Base-by-base conservation (phyloP, 2,888 invertebrate species). In the Drosophila nigritarsus region DNA sequence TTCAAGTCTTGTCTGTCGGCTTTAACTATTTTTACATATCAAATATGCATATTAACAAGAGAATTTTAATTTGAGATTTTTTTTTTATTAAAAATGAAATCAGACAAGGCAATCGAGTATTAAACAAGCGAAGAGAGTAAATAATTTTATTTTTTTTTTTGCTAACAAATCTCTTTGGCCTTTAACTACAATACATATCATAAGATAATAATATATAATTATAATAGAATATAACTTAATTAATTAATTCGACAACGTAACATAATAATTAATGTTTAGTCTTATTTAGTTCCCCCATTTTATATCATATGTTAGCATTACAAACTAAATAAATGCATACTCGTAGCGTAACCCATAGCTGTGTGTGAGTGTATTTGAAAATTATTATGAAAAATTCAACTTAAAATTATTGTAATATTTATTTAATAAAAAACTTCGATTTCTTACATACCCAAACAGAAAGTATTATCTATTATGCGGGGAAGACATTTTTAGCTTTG, bases 1-100 rank as follows among this genome's bases (percentile, higher is more conserved):
- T 74, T 89, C 74, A 87, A 89, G 84, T 85, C 86, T 87, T 88
- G 81, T 86, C 67, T 78, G 68, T 83, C 76, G 56, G 62, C 74
- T 69, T 63, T 70, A 66, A 56, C 59, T 80, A 76, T 73, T 72
- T 73, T 65, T 55, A 64, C 58, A 59, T 56, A 71, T 66, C 65
- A 48, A 42, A 64, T 65, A 72, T 65, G 64, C 42, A 50, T 70
- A 65, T 70, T 79, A 78, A 78, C 80, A 80, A 75, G 80, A 80
- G 34, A 61, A 55, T 54, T 51, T 45, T 30, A 20, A 45, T 24
- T 49, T 55, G 3, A 13, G 24, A 61, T n/a, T 18, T 56, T 30
- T 18, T 20, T 9, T 30, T 6, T 54, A n/a, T 42, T 32, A 11
- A 49, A 65, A 56, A 48, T 65, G 6, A 75, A 69, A 75, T 75